Conservation (phyloP, 2,888 invertebrate genomes). For the Pristionchus mayeri region DNA sequence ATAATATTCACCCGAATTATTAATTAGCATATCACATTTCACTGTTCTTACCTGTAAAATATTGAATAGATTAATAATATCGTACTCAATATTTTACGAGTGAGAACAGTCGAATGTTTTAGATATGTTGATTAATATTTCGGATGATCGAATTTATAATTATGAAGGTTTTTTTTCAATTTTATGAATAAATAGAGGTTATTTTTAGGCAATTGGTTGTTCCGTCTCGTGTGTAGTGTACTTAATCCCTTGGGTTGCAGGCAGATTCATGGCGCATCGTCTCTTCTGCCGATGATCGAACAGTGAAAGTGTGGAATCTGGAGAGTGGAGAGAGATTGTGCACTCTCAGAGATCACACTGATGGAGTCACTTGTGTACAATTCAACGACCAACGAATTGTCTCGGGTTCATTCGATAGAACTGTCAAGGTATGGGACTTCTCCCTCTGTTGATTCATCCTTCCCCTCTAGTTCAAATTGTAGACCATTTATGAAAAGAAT, state of each 20-base stretch:
- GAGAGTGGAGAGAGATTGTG: slow-evolving; percentile 77
- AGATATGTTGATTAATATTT: too few species aligned
- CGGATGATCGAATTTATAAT: too few species aligned
- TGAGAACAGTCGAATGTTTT: too few species aligned
- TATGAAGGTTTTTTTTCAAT: too few species aligned
- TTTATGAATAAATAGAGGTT: background rate
- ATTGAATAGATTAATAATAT: too few species aligned
- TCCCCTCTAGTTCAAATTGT: too few species aligned
- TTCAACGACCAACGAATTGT: slow-evolving; percentile 80
- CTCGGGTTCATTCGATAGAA: slow-evolving; percentile 80
- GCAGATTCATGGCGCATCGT: slow-evolving; percentile 80
- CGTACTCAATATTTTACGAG: too few species aligned
- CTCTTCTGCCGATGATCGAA: slow-evolving; percentile 80
- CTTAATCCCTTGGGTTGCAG: slow-evolving; percentile 65
- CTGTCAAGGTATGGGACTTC: slow-evolving; percentile 80
- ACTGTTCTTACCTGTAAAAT: too few species aligned
- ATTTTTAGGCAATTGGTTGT: background rate
- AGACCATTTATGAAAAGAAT: background rate
- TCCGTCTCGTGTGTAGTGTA: background rate
- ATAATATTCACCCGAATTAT: too few species aligned
- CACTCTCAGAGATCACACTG: slow-evolving; percentile 79
- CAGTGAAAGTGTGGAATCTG: slow-evolving; percentile 80
- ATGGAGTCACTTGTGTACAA: slow-evolving; percentile 80
- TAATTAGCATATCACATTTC: too few species aligned
- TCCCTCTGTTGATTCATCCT: slow-evolving; percentile 57